Percentiles rank a stretch among this genome's conserved stretches.
These are phyloP conservation scores for Ptyas mucosa DNA, from an alignment of 2,113 vertebrate species.

Conservation along the genomic window DNA sequence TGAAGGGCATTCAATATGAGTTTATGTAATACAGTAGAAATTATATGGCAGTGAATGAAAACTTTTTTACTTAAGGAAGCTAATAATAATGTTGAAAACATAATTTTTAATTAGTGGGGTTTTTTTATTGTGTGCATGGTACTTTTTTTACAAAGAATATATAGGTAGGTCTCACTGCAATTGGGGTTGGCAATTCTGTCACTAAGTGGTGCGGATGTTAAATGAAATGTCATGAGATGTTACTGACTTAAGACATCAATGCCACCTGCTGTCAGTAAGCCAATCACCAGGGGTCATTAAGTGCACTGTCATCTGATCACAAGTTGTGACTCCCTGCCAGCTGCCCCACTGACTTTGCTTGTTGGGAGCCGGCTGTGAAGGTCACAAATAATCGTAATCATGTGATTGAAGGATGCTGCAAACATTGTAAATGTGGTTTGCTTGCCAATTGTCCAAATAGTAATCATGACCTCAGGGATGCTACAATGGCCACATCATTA, in stretches of 20 bases:
- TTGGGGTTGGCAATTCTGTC: not conserved
- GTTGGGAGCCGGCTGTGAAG: not conserved
- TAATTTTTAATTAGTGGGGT: not conserved
- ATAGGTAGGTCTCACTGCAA: not conserved
- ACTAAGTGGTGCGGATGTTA: not conserved
- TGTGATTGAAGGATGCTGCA: not conserved
- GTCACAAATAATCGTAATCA: not conserved
- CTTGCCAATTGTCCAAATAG: not conserved
- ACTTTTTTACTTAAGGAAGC: not conserved
- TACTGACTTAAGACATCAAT: not conserved
- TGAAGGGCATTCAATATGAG: not conserved
- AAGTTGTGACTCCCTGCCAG: not conserved
- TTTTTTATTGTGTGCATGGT: not conserved
- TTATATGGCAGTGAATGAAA: not conserved
- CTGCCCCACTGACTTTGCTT: not conserved
- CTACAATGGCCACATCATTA: not conserved
- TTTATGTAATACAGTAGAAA: not conserved
- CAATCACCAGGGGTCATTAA: not conserved
- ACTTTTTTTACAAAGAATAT: not conserved
- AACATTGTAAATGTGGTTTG: not conserved
- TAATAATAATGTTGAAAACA: not conserved
- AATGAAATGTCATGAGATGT: not conserved
- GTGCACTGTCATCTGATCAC: not conserved
- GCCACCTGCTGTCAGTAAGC: not conserved
- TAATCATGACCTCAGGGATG: not conserved